Evolutionary conservation across 2,113 vertebrate genomes (phyloP).

Genomic region (Chlorodrepanis virens): DNA sequence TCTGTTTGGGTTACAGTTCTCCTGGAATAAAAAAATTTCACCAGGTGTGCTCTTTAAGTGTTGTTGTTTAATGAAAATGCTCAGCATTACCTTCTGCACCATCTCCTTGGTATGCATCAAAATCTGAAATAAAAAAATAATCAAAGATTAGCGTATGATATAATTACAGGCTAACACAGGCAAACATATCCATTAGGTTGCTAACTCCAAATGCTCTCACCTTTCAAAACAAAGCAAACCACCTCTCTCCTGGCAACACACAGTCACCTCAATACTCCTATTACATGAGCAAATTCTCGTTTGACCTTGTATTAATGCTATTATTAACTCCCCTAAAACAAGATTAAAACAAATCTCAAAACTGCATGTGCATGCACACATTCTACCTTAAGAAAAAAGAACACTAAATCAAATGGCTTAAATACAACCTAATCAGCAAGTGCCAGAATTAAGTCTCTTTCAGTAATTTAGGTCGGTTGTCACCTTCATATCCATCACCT

Average conservation of each 20-base stretch:
- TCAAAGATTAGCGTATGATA: slow-evolving; percentile 61
- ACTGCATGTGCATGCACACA: slow-evolving; percentile 20
- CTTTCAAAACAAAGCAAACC: slow-evolving; percentile 59
- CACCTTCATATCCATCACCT: background rate
- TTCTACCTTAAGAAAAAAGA: background rate
- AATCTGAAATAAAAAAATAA: slow-evolving; percentile 81
- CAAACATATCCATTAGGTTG: slow-evolving; percentile 55
- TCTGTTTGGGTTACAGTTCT: slow-evolving; percentile 73
- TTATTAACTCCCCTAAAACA: slow-evolving; percentile 68
- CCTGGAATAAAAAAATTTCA: slow-evolving; percentile 63
- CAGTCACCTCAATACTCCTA: slow-evolving; percentile 45
- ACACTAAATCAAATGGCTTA: background rate
- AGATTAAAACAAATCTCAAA: slow-evolving; percentile 70
- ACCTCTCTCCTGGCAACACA: slow-evolving; percentile 61
- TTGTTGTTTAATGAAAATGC: slow-evolving; percentile 65
- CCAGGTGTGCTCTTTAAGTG: slow-evolving; percentile 65
- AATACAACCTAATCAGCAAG: background rate
- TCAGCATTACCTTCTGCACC: slow-evolving; percentile 92
- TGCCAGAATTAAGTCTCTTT: background rate
- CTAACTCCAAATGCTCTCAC: slow-evolving; percentile 44
- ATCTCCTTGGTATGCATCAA: slow-evolving; percentile 98
- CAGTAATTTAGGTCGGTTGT: background rate
- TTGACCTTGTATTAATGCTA: slow-evolving; percentile 57
- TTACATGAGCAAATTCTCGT: slow-evolving; percentile 47
- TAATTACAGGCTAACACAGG: slow-evolving; percentile 61